Evolutionary conservation across 2,888 invertebrate species (phyloP).

Genomic region (Minunthozetes semirufus): DNA sequence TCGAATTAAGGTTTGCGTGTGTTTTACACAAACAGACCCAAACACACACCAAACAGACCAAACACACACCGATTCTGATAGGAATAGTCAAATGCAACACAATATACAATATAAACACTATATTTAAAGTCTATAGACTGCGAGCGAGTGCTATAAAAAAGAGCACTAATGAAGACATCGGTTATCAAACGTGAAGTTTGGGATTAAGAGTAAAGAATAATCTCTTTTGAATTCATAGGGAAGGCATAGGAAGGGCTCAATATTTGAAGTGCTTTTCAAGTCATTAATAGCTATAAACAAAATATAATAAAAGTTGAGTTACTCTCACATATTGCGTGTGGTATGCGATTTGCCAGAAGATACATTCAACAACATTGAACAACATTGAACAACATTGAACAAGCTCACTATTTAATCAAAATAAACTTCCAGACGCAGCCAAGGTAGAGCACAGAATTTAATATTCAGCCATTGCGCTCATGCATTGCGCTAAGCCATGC

Average conservation of each 20-base stretch:
- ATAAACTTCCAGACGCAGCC: too few relatives aligned
- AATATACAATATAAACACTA: background rate
- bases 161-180: constrained; percentile 16
- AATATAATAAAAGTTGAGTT: background rate
- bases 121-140: background rate
- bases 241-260: background rate
- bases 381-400: background rate
- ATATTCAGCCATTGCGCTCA: too few relatives aligned
- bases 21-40: background rate
- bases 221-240: background rate
- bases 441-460: too few relatives aligned
- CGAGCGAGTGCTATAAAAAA: background rate
- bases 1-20: constrained; percentile 1
- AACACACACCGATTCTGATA: background rate
- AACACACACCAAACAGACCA: background rate
- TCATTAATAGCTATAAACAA: background rate
- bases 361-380: background rate
- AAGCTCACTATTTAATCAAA: too few relatives aligned
- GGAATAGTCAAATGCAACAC: too few relatives aligned
- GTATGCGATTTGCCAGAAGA: background rate
- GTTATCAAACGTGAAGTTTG: constrained; percentile 5
- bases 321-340: background rate
- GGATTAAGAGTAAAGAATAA: background rate
- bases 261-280: background rate
- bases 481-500: too few relatives aligned